Base-by-base conservation (phyloP, 2,797 vertebrate genomes). In the Sebastes vulpes region DNA sequence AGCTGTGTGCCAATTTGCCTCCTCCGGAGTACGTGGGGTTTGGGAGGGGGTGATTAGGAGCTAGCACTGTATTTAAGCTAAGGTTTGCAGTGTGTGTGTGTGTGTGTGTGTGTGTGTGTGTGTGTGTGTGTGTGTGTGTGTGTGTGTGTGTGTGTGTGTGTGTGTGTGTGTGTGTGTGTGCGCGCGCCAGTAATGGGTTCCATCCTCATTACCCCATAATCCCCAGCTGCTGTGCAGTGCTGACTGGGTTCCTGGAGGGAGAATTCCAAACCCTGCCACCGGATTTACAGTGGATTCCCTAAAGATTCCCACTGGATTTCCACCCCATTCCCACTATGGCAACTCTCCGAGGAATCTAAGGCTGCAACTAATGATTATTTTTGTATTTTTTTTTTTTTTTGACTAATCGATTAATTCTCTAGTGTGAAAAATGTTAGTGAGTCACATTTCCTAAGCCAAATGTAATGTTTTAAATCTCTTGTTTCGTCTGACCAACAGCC, bases 211-310 rank as follows among this genome's bases (percentile, higher is more conserved):
- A 84, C 86, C 84, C 83, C 38, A 25, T 94, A 93, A 95, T 94
- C 93, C 93, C 83, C 94, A 94, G 94, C 94, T 95, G 95, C 94
- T 89, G 83, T 72, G 86, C 76, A 21, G 76, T 64, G 86, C 89
- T 87, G 88, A 91, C 92, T 85, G 58, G 88, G 90, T 93, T 95
- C 92, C 92, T 93, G 90, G 77, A 77, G 83, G 84, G 81, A 89
- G 88, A 94, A 95, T 95, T 95, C 92, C 93, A 91, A 90, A 92
- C 85, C 88, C 75, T 46, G 83, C 89, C 89, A 92, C 86, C 77
- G 88, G 93, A 95, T 94, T 94, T 94, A 87, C 90, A 94, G 80
- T 66, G 76, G 88, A 94, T 93, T 92, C 87, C 89, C 90, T 1
- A 23, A 75, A 90, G 89, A 87, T 87, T 87, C 81, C 86, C 72